Conservation (phyloP, 2,888 invertebrate genomes). For the Megaustenia siamemsis region DNA sequence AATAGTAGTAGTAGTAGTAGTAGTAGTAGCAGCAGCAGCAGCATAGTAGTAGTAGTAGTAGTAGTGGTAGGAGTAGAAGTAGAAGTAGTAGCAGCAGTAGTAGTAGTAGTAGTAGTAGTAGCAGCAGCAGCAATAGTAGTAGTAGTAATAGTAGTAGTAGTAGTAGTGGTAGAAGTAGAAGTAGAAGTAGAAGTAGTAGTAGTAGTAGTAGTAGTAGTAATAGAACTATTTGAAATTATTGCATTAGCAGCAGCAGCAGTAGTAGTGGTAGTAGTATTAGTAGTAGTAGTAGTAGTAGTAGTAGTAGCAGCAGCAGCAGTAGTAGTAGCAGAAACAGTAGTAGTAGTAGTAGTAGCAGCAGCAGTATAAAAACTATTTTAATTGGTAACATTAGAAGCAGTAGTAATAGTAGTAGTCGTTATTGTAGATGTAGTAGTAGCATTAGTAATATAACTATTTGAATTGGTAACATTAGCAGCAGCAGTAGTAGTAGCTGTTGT, state of each 20-base stretch:
- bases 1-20: neutral
- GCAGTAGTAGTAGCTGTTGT: no score
- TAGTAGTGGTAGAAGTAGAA: no score
- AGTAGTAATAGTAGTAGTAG: neutral
- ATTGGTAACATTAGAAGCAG: no score
- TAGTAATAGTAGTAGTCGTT: no score
- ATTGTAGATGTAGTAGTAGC: slow-evolving; percentile 31
- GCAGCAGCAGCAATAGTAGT: slow-evolving; percentile 14
- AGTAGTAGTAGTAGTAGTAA: slow-evolving; percentile 21
- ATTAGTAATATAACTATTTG: neutral
- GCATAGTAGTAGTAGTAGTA: no score
- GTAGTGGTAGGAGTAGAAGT: no score
- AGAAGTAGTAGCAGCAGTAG: slow-evolving; percentile 14
- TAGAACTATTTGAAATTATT: neutral
- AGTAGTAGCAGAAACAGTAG: no score
- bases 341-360: slow-evolving; percentile 37
- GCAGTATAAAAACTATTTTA: slow-evolving; percentile 24
- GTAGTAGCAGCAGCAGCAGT: slow-evolving; percentile 12
- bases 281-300: slow-evolving; percentile 24
- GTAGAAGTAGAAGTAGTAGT: slow-evolving; percentile 27
- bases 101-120: slow-evolving; percentile 11
- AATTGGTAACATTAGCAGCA: neutral
- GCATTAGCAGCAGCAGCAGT: no score
- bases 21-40: neutral
- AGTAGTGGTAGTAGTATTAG: no score